Evolutionary conservation across 1,140 invertebrate species (phyloP), one percentile per base, ranked within the genome.

Genomic region (Gonatopus flavifemur): DNA sequence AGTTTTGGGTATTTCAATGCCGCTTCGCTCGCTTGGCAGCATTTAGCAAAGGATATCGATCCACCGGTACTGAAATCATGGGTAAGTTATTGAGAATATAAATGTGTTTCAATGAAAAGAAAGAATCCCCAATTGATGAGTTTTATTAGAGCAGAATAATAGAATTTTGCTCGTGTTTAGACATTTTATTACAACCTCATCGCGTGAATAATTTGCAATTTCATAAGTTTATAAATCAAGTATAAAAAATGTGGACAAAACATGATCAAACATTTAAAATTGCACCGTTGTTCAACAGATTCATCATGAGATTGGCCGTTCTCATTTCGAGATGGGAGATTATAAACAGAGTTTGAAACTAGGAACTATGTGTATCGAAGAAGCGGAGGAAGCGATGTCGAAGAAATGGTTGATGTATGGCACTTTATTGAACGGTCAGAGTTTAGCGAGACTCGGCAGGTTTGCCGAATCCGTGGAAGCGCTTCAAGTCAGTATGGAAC

Each of bases 401-500:
- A 51, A 47, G 21, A 75, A 72, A 53, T 75, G 71, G 71, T 42
- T 51, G 5, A 28, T 67, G 0, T 50, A 69, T n/a, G 67, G 64
- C 0, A 52, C 58, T 1, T 33, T 75, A 8, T 32, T 75, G 1
- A 24, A 10, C 6, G 68, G 62, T 8, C 69, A 72, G 20, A 53
- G 44, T 12, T 19, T 59, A 24, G 51, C 38, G 16, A 59, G 43
- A 18, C 7, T 55, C 15, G 57, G 57, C 13, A 52, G 51, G 9
- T 50, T 55, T 33, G 49, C 49, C 22, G 49, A 42, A 44, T 40
- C 43, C 38, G 49, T 66, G 1, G 44, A 49, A n/a, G 41, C 57
- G 10, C 43, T 75, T 6, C 59, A 49, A 49, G 6, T 38, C 3
- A 52, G 46, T 0, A 61, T 36, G 8, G 53, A 46, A 20, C 47